phyloP scores from a whole-genome alignment of 2,113 vertebrate species.

The Microtus montanus region DNA sequence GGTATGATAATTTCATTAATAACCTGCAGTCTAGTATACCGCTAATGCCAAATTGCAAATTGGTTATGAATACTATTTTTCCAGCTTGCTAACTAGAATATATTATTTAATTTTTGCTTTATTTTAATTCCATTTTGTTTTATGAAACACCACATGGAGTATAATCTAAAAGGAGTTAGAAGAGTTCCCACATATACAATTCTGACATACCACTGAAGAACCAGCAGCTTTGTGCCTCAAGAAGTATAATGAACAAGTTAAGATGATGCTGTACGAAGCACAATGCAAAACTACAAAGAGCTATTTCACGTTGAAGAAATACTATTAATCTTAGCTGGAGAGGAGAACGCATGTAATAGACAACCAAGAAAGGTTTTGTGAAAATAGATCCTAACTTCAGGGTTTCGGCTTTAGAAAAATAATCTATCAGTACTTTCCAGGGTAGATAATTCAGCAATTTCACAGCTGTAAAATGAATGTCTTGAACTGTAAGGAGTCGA shows the following conservation, averaged over 20 bases:
- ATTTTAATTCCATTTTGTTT: conserved; percentile 54
- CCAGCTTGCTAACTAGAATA: conserved; percentile 65
- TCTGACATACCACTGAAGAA: conserved; percentile 15
- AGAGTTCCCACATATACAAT: conserved; percentile 21
- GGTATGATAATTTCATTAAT: conserved; percentile 78
- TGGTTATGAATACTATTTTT: conserved; percentile 62
- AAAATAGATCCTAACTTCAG: conserved; percentile 68
- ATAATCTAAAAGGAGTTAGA: neutral
- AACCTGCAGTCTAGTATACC: conserved; percentile 47
- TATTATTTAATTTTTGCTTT: conserved; percentile 51
- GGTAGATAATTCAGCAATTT: conserved; percentile 60
- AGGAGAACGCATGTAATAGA: conserved; percentile 51
- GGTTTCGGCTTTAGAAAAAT: conserved; percentile 63
- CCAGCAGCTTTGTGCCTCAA: neutral
- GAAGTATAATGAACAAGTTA: conserved; percentile 18
- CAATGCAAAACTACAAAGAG: conserved; percentile 43
- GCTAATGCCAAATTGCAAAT: conserved; percentile 69
- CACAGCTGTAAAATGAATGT: conserved; percentile 44
- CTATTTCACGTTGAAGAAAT: conserved; percentile 60
- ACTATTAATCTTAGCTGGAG: conserved; percentile 57
- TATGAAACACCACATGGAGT: conserved; percentile 2
- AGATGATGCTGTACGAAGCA: conserved; percentile 38
- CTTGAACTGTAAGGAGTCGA: neutral
- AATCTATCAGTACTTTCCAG: conserved; percentile 59
- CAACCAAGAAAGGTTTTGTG: conserved; percentile 54